Evolutionary conservation across 2,888 invertebrate genomes (phyloP), one percentile per base, ranked within the genome.

Genomic region (Rhaphigaster nebulosa): DNA sequence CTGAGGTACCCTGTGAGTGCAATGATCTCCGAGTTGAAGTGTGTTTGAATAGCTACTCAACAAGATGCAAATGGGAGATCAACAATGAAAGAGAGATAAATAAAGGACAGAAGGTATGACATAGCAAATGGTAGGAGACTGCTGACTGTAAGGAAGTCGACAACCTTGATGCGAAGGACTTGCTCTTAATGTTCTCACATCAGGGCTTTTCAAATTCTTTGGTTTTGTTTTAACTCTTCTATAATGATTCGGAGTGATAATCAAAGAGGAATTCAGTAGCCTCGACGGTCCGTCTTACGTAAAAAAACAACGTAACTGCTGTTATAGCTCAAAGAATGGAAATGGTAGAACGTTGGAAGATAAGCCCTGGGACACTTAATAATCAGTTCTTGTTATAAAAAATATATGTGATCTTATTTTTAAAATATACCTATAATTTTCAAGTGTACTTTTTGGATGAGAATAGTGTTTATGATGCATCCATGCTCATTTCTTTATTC

Each of bases 161-260:
- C 70, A 76, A 38, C 70, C 70, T 76, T 76, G 70, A 76, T 76
- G 20, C 38, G 70, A 76, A 76, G 70, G 70, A 76, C 70, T 76
- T 34, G 34, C 23, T 76, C 70, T n/a, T 76, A 76, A 76, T 76
- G 70, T 76, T 76, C 70, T 76, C 38, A 12, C 70, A 76, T 76
- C 38, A 38, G 70, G 70, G 20, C 6, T 34, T 76, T 76, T 76
- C 1, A 20, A 23, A 38, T 76, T 76, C 70, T 76, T 76, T 76
- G 20, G 6, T 76, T 76, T 76, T 76, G 70, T 76, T 76, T 76
- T 76, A 76, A 15, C 65, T 65, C 70, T 76, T 76, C 34, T 76
- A 38, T 76, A 76, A 76, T 76, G 70, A 38, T 76, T 76, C 70
- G 10, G 34, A 38, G 20, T 34, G 8, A 76, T 38, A 76, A 76